phyloP scores from a whole-genome alignment of 2,888 invertebrate genomes.

The Sphaeridia pumilis region DNA sequence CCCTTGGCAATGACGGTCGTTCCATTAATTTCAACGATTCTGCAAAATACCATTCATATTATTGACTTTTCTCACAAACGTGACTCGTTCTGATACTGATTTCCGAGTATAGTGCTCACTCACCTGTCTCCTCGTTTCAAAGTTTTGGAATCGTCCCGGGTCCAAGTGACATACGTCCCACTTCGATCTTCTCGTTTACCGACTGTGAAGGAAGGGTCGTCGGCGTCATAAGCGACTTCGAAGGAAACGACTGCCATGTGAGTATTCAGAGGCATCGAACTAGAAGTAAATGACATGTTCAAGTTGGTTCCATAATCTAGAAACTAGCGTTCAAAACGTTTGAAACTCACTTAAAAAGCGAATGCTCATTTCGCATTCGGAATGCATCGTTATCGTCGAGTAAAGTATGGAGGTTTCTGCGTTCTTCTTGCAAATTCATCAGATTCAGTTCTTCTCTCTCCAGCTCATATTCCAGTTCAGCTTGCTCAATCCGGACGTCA shows the following conservation, averaged over 20 bases:
- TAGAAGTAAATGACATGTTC: conserved; percentile 14
- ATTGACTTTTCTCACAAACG: neutral
- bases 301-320: no score
- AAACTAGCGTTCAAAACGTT: no score
- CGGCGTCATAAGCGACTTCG: conserved; percentile 57
- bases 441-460: conserved; percentile 79
- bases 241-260: conserved; percentile 52
- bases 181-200: conserved; percentile 53
- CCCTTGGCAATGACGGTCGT: conserved; percentile 34
- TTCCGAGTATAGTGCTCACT: conserved; percentile 15
- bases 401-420: conserved; percentile 61
- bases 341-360: conserved; percentile 31
- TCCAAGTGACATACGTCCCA: conserved; percentile 68
- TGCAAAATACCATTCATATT: conserved; percentile 2
- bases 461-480: conserved; percentile 76
- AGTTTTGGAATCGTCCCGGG: conserved; percentile 57
- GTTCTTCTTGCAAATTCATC: conserved; percentile 70
- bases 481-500: conserved; percentile 77
- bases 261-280: conserved; percentile 36
- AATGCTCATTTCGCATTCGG: conserved; percentile 40
- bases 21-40: conserved; percentile 35
- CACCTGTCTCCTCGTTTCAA: conserved; percentile 65
- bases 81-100: neutral
- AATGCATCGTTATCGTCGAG: conserved; percentile 56
- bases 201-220: conserved; percentile 60